Evolutionary conservation across 1,140 invertebrate species (phyloP).

Genomic region (Drosophila sp.): DNA sequence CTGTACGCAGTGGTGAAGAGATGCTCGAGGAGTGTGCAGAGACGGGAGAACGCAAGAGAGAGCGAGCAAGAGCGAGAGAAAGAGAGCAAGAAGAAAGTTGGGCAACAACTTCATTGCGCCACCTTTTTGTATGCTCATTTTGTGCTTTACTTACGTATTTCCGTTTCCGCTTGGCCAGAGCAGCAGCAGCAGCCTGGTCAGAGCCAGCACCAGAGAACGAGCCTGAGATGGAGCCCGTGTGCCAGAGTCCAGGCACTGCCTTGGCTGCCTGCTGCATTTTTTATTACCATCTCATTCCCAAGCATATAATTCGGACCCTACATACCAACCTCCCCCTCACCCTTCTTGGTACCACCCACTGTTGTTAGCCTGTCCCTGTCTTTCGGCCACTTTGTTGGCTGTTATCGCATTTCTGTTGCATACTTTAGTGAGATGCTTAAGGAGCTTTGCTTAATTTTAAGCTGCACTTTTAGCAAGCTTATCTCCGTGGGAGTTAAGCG

Average conservation of each 20-base stretch:
- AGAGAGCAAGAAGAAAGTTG: background rate
- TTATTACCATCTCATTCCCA: slow-evolving; percentile 37
- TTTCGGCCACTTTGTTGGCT: background rate
- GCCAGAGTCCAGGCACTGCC: background rate
- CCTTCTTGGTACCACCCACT: background rate
- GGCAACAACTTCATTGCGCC: slow-evolving; percentile 31
- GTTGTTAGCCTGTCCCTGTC: background rate
- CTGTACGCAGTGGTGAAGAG: slow-evolving; percentile 52
- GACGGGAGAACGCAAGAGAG: background rate
- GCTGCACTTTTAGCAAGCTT: slow-evolving; percentile 26
- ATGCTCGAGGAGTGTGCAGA: slow-evolving; percentile 14
- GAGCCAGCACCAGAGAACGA: background rate
- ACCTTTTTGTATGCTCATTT: slow-evolving; percentile 30
- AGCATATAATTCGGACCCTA: slow-evolving; percentile 37
- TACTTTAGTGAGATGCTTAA: slow-evolving; percentile 29
- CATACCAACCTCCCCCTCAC: background rate
- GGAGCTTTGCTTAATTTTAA: slow-evolving; percentile 49
- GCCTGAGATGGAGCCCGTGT: background rate
- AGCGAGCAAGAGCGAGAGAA: background rate
- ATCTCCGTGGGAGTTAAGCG: slow-evolving; percentile 21
- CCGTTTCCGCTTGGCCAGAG: slow-evolving; percentile 57
- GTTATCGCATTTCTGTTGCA: slow-evolving; percentile 35
- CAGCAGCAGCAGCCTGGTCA: slow-evolving; percentile 11
- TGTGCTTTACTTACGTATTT: slow-evolving; percentile 52
- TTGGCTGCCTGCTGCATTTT: slow-evolving; percentile 51